These are phyloP conservation scores for Sphaerophoria taeniata DNA, from an alignment of 2,888 invertebrate species.

Conservation along the genomic window DNA sequence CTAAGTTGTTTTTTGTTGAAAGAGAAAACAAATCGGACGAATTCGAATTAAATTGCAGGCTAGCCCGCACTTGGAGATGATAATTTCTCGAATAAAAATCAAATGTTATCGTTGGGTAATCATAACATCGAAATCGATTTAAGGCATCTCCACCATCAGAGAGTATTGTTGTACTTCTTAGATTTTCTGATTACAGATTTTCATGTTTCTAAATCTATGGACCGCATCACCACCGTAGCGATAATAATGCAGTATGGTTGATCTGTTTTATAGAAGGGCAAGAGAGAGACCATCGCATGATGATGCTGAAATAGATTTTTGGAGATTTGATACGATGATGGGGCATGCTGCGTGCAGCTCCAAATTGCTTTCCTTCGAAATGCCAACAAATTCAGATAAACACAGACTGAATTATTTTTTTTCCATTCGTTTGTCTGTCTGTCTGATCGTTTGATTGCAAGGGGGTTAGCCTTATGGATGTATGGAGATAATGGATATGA, in stretches of 20 bases:
- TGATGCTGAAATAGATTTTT: slow-evolving; percentile 56
- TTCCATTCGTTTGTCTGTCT: slow-evolving; percentile 34
- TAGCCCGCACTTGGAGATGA: slow-evolving; percentile 61
- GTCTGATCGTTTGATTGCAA: slow-evolving; percentile 31
- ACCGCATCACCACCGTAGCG: not conserved
- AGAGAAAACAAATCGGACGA: slow-evolving; percentile 40
- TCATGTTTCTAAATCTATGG: slow-evolving; percentile 8
- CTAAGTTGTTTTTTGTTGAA: not conserved
- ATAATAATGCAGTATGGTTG: slow-evolving; percentile 28
- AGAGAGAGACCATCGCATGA: slow-evolving; percentile 18
- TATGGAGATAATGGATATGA: slow-evolving; percentile 7
- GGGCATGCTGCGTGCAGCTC: slow-evolving; percentile 30
- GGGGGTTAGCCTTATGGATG: not conserved
- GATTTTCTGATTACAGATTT: slow-evolving; percentile 48
- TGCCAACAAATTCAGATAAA: slow-evolving; percentile 65
- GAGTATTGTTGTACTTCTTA: slow-evolving; percentile 61
- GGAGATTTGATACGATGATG: slow-evolving; percentile 39
- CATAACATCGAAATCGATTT: slow-evolving; percentile 68
- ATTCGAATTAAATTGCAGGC: slow-evolving; percentile 8
- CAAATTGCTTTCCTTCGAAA: slow-evolving; percentile 39
- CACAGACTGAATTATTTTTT: slow-evolving; percentile 32
- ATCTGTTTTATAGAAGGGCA: not conserved
- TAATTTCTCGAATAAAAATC: slow-evolving; percentile 72
- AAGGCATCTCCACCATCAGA: slow-evolving; percentile 43
- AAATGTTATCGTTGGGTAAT: slow-evolving; percentile 62